Percentiles rank a stretch among this genome's conserved stretches.
Evolutionary conservation across 1,140 invertebrate species (phyloP).

Genomic region (Sarcophaga peregrina): DNA sequence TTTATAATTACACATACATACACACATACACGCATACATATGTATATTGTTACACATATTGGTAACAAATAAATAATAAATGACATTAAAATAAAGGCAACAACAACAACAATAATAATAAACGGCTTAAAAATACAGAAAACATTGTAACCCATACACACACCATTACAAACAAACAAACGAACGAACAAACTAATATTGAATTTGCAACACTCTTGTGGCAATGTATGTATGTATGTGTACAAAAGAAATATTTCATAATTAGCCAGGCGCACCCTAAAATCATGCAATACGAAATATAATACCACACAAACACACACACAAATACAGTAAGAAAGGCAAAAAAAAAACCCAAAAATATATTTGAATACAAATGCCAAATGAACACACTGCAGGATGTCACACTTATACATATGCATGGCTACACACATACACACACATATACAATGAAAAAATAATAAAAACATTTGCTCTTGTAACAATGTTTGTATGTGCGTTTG

Average conservation of each 20-base stretch:
- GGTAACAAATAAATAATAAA: too few relatives aligned
- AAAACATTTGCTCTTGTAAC: neutral
- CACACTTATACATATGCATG: neutral
- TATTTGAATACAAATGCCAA: too few relatives aligned
- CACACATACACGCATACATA: too few relatives aligned
- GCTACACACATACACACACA: neutral
- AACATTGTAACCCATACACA: neutral
- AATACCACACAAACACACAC: neutral
- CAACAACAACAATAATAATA: neutral
- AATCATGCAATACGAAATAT: neutral
- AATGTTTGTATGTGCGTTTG: neutral
- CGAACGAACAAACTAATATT: too few relatives aligned
- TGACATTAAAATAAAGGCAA: too few relatives aligned
- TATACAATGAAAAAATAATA: neutral
- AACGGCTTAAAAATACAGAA: neutral
- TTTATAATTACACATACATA: too few relatives aligned
- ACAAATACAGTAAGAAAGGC: neutral
- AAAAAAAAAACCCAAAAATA: too few relatives aligned
- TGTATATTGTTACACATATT: too few relatives aligned
- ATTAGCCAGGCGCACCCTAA: conserved; percentile 19
- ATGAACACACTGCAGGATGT: conserved; percentile 9
- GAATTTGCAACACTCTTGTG: too few relatives aligned
- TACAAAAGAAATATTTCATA: neutral
- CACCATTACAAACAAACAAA: neutral
- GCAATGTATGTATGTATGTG: too few relatives aligned